phyloP scores from a whole-genome alignment of 2,888 invertebrate genomes.

The Anaspis maculata region DNA sequence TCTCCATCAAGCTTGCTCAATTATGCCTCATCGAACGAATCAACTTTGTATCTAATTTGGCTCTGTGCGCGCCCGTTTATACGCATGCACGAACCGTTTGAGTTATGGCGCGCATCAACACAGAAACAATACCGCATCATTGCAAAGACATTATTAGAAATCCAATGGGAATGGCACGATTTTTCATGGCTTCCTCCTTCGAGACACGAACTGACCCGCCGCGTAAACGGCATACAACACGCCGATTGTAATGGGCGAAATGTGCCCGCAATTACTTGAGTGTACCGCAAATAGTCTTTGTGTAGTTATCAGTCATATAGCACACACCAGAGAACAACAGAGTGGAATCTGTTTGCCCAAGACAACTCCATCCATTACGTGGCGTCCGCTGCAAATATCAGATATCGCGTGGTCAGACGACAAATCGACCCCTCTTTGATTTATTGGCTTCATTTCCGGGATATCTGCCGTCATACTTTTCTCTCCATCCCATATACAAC shows the following conservation, averaged over 20 bases:
- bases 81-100: too few relatives aligned
- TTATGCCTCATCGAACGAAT: too few relatives aligned
- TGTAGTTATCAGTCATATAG: too few relatives aligned
- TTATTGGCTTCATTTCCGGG: constrained; percentile 42
- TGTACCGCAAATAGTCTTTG: constrained; percentile 10
- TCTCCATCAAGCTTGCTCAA: too few relatives aligned
- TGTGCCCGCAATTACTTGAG: constrained; percentile 9
- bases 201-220: too few relatives aligned
- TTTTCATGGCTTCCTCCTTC: too few relatives aligned
- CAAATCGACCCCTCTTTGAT: constrained; percentile 43
- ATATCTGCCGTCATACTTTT: constrained; percentile 30
- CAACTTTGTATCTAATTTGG: too few relatives aligned
- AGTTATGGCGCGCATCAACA: too few relatives aligned
- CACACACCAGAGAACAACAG: constrained; percentile 5
- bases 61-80: too few relatives aligned
- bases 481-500: constrained; percentile 28
- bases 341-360: constrained; percentile 29
- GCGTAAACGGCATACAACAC: not conserved
- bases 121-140: too few relatives aligned
- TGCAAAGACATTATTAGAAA: too few relatives aligned
- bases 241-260: not conserved
- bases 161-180: too few relatives aligned
- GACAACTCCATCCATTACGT: constrained; percentile 41
- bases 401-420: constrained; percentile 40
- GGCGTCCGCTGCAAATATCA: constrained; percentile 41